phyloP scores from a whole-genome alignment of 2,797 vertebrate species.

The Morelia viridis region DNA sequence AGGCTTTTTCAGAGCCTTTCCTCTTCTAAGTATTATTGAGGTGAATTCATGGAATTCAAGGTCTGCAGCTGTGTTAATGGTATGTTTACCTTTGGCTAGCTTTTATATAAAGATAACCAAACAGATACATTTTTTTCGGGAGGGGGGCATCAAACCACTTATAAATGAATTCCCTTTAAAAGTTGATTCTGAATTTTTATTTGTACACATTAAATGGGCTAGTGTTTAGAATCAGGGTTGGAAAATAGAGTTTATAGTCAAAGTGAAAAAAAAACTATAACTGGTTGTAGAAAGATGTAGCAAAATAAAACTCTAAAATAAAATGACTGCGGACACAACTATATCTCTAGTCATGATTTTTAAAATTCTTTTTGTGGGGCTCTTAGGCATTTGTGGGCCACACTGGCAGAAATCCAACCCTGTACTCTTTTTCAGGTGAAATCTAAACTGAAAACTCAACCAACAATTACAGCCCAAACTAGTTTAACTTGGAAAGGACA shows the following conservation, averaged over 20 bases:
- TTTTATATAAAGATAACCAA: not conserved
- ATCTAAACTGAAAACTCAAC: not conserved
- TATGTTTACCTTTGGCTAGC: not conserved
- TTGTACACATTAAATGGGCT: not conserved
- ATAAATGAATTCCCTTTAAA: not conserved
- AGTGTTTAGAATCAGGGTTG: not conserved
- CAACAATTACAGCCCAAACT: no score
- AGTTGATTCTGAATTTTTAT: not conserved
- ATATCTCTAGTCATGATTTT: not conserved
- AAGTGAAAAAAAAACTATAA: not conserved
- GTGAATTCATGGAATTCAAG: not conserved
- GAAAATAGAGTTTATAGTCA: not conserved
- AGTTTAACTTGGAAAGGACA: no score
- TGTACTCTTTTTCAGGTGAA: not conserved
- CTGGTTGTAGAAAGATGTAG: not conserved
- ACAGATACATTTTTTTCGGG: not conserved
- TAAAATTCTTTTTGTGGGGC: not conserved
- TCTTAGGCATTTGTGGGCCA: not conserved
- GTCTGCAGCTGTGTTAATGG: not conserved
- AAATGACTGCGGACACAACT: not conserved
- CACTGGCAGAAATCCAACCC: not conserved
- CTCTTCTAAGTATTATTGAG: not conserved
- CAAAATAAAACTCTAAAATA: not conserved
- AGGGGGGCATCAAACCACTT: not conserved
- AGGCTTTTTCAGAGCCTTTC: not conserved